Base-by-base conservation (phyloP, 2,888 invertebrate genomes). In the Euproctis similis region DNA sequence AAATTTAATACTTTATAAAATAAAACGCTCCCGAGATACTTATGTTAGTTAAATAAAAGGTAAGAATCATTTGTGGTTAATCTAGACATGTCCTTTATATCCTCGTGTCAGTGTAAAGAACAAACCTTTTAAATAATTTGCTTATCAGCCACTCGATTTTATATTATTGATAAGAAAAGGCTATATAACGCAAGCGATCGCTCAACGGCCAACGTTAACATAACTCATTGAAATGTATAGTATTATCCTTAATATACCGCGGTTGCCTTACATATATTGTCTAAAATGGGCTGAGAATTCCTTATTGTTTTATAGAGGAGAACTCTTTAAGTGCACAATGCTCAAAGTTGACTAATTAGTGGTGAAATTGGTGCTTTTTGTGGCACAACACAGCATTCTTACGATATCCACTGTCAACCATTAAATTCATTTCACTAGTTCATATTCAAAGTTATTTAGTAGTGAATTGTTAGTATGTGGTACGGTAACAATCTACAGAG, bases 401-500 rank as follows among this genome's bases (percentile, higher is more conserved):
- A 2, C 4, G 4, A 19, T 8, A 2, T 19, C 19, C n/a, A 19
- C 8, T 2, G 19, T 4, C 8, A 19, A n/a, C n/a, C n/a, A 30
- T 38, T 14, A 14, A 14, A 14, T n/a, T 19, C n/a, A 8, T 19
- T n/a, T 14, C 6, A 14, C 19, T 3, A 3, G 19, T 19, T 19
- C 8, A n/a, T 19, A 19, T 3, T 6, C n/a, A 31, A 26, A 34
- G 31, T 25, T 24, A 26, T 26, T 7, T 27, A 21, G 28, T 36
- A 26, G 17, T 28, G n/a, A 33, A 34, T 28, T 41, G 43, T 53
- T 31, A 70, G 12, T 26, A 82, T 84, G 84, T 84, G 73, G 76
- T 85, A 60, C 56, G 85, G 77, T 49, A 69, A 73, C 13, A 86
- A 86, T 59, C 69, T 87, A 35, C 87, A 88, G 76, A 77, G 88